Conservation (phyloP, 2,888 invertebrate species). For the Acheta domesticus region DNA sequence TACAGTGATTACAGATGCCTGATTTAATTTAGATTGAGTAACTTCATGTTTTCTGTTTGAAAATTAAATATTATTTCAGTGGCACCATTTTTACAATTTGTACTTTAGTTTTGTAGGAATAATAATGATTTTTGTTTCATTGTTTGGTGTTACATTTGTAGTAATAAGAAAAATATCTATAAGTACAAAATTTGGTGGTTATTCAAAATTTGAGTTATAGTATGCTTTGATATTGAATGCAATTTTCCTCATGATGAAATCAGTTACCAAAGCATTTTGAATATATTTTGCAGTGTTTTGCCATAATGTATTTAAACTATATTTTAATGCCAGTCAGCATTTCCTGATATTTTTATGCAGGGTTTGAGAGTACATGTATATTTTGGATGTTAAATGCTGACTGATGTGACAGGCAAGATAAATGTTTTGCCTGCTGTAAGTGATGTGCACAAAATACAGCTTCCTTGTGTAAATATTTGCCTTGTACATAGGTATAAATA, state of each 20-base stretch:
- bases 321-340: not conserved
- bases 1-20: no score
- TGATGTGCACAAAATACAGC: conserved; percentile 6
- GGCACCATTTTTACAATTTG: not conserved
- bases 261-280: conserved; percentile 11
- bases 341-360: not conserved
- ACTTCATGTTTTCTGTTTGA: no score
- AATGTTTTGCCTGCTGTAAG: not conserved
- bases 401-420: not conserved
- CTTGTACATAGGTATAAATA: not conserved
- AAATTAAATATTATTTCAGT: no score
- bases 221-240: not conserved
- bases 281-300: not conserved
- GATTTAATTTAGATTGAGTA: no score
- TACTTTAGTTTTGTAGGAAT: not conserved
- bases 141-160: no score
- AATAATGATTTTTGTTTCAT: not conserved
- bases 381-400: not conserved
- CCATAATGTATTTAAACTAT: not conserved
- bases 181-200: conserved; percentile 6
- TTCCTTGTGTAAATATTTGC: conserved; percentile 11
- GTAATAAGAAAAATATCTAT: not conserved
- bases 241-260: not conserved
- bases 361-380: not conserved
- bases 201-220: not conserved